Evolutionary conservation across 1,140 invertebrate species (phyloP), one percentile per base, ranked within the genome.

Genomic region (Idris sp.): DNA sequence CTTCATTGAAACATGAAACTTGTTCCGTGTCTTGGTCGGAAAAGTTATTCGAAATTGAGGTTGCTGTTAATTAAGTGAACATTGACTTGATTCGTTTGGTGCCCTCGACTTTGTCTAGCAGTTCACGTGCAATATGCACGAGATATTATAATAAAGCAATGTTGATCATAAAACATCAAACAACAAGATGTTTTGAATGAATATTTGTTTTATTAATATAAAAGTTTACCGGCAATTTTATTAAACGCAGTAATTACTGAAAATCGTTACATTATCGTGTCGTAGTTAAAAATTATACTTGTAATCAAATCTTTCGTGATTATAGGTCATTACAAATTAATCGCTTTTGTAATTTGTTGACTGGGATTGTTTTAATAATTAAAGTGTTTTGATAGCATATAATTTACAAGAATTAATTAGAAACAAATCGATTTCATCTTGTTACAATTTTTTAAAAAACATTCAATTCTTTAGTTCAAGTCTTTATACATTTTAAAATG

Each of bases 321-420:
- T 64, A 56, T 46, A 40, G 38, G 58, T 74, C 75, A 59, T 80
- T 76, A 68, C 78, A 80, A 78, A 69, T 79, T 78, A 49, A 81
- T 33, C 15, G 22, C 31, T 72, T 61, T 65, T 54, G 46, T 49
- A 40, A 68, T 68, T 68, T 68, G 49, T 65, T 65, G 49, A 54
- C 61, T 14, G 49, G 10, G 40, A 65, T 41, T 54, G 40, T 65
- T 53, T 53, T 36, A 54, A 46, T 64, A 43, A 43, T 53, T 64
- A 14, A 46, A 48, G 36, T 56, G 16, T 16, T n/a, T 43, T 31
- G 38, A 56, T 56, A 41, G 26, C 19, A 30, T 30, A 16, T 36
- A 36, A 9, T n/a, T 36, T 51, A 36, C 7, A 9, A 4, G 19
- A 31, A 26, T 15, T 10, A 38, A 11, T 51, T 35, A 22, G n/a